Evolutionary conservation across 1,140 invertebrate genomes (phyloP), one percentile per base, ranked within the genome.

Genomic region (Cotesia glomerata): DNA sequence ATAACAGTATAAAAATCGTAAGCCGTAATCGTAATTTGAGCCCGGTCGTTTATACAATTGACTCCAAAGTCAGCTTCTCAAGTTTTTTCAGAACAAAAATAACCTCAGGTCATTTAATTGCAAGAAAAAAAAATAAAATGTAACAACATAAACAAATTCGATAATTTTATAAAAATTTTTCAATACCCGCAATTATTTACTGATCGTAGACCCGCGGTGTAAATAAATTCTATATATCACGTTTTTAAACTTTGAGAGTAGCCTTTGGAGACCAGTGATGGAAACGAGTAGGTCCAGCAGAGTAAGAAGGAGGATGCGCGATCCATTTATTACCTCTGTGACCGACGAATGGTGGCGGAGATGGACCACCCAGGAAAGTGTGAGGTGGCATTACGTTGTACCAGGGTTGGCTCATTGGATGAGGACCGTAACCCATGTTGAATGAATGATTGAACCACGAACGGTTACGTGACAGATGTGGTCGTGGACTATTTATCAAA

Each of bases 261-360:
- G 85, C 81, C 82, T 86, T 87, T 14, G 83, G 81, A 39, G 84
- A 84, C 84, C 84, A 85, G 14, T 85, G 84, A 62, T 84, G 84
- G 51, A 86, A 84, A 78, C 85, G 84, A 26, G 84, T 76, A 18
- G 83, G 82, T 72, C 83, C 84, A 56, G 81, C 75, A 13, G 81
- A 77, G 74, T 84, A 84, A 39, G 80, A 82, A 9, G 81, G 76
- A 32, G 81, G 84, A 74, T 84, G 82, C 34, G 81, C 74, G 11
- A 45, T 45, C 84, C 83, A 85, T 65, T 85, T 85, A 59, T 79
- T 83, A n/a, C 77, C 78, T 65, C 84, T 76, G 45, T 84, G 83
- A 35, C 80, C 80, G 16, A 82, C 74, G 9, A 85, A 80, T 62
- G 82, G 81, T 5, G 85, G 84, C 16, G 84, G 84, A 4, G 85